Base-by-base conservation (phyloP, 1,140 invertebrate species). In the Drosophila simulans region DNA sequence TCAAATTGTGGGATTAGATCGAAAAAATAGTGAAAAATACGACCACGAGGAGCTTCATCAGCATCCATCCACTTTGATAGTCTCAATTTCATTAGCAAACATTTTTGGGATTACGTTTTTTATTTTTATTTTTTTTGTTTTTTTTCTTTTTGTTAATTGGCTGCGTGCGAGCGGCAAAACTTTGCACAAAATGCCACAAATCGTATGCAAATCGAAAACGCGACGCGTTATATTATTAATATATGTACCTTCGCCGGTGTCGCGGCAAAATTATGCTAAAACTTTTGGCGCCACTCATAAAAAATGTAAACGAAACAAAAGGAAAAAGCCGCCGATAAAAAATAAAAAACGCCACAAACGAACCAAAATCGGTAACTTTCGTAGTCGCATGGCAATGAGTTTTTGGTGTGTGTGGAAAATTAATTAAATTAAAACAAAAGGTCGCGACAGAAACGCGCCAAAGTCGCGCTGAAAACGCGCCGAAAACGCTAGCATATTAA, bases 211-310 rank as follows among this genome's bases (percentile, higher is more conserved):
- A 88, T 89, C 57, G 69, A 42, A 51, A 56, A 70, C 49, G 56
- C 71, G 66, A 76, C 71, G 84, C 84, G 77, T 84, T 89, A 89
- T 74, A 78, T 90, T 89, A 89, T 84, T 89, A 90, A 89, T 89
- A 90, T 89, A 89, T 89, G 89, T 89, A 45, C 45, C 46, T 34
- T 17, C 35, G 43, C 10, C 17, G n/a, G 35, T 31, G 73, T 56
- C 46, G 15, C 56, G 58, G 43, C 27, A 55, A 57, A 82, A 73
- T 74, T 64, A 77, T 72, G 84, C 80, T 89, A 89, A 89, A 89
- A 80, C 84, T 89, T 80, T 89, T 89, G 84, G 84, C 84, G 84
- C 84, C 84, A 84, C 71, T 80, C 79, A 89, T 81, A 86, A 81
- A 82, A 81, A 77, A 77, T 77, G 75, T 76, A 73, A 77, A 81